Percentiles rank a stretch among this genome's conserved stretches.
Conservation (phyloP, 1,140 invertebrate genomes). For the Diabrotica virgifera region DNA sequence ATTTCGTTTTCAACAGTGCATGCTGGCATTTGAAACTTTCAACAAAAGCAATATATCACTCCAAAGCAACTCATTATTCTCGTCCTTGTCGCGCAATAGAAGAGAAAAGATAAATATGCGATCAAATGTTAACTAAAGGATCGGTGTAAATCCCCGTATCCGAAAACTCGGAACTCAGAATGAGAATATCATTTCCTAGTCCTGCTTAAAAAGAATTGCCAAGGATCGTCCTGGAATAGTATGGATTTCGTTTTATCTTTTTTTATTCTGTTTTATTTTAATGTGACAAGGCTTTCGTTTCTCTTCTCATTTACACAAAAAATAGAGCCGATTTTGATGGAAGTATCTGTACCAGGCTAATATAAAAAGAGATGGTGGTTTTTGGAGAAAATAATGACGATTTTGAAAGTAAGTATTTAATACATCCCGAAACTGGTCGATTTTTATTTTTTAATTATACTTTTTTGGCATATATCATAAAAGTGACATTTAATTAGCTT, state of each 20-base stretch:
- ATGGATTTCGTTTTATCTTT: slow-evolving; percentile 13
- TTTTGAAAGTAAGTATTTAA: too few species aligned
- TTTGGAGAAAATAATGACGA: neutral
- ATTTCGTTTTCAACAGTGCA: slow-evolving; percentile 3
- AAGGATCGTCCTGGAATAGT: slow-evolving; percentile 14
- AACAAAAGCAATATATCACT: slow-evolving; percentile 6
- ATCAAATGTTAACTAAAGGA: slow-evolving; percentile 21
- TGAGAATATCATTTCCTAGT: slow-evolving; percentile 20
- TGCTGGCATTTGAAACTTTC: slow-evolving; percentile 4
- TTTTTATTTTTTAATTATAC: too few species aligned
- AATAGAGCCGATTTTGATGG: too few species aligned
- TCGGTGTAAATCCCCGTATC: slow-evolving; percentile 13
- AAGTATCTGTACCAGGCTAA: too few species aligned
- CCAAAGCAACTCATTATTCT: slow-evolving; percentile 7
- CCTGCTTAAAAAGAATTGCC: slow-evolving; percentile 18
- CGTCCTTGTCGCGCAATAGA: slow-evolving; percentile 8
- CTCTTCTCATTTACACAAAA: neutral
- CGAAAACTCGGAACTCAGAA: slow-evolving; percentile 12
- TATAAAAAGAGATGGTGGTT: neutral
- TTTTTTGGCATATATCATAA: too few species aligned
- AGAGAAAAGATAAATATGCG: slow-evolving; percentile 16
- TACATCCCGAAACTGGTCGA: too few species aligned
- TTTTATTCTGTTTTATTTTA: slow-evolving; percentile 7
- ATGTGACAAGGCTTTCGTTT: slow-evolving; percentile 1
- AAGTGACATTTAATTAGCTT: too few species aligned